Evolutionary conservation across 2,888 invertebrate genomes (phyloP).

Genomic region (Cyclophora albipunctata): DNA sequence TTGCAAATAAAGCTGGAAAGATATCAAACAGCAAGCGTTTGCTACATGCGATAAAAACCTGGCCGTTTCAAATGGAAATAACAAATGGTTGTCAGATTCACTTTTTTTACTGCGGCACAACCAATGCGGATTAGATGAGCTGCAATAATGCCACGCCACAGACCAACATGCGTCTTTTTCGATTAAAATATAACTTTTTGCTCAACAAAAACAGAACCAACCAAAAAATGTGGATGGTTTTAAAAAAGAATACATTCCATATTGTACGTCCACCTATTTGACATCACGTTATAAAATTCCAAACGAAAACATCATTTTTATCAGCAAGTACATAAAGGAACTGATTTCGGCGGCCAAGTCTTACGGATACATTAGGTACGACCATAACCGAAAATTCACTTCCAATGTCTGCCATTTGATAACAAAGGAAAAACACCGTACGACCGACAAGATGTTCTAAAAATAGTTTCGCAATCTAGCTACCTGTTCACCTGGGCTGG

Average conservation of each 20-base stretch:
- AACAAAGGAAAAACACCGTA: slow-evolving; percentile 71
- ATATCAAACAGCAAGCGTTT: slow-evolving; percentile 58
- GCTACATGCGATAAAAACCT: slow-evolving; percentile 61
- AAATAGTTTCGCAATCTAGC: slow-evolving; percentile 72
- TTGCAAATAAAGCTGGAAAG: slow-evolving; percentile 68
- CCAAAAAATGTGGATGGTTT: too few species aligned
- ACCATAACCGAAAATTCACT: slow-evolving; percentile 53
- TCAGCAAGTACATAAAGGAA: slow-evolving; percentile 35
- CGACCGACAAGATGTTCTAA: slow-evolving; percentile 71
- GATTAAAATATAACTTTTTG: too few species aligned
- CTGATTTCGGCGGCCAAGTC: slow-evolving; percentile 33
- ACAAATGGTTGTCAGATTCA: slow-evolving; percentile 47
- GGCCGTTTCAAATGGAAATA: slow-evolving; percentile 55
- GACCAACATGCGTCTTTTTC: too few species aligned
- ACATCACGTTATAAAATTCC: not conserved
- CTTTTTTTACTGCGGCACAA: slow-evolving; percentile 32
- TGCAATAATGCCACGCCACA: slow-evolving; percentile 17
- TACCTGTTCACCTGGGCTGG: slow-evolving; percentile 72
- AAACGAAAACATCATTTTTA: slow-evolving; percentile 25
- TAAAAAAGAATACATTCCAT: too few species aligned
- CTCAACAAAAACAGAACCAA: too few species aligned
- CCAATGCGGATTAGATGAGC: slow-evolving; percentile 32
- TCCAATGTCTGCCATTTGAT: slow-evolving; percentile 63
- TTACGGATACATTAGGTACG: slow-evolving; percentile 48
- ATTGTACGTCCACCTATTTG: too few species aligned